Conservation (phyloP, 1,140 invertebrate species). For the Chionoecetes opilio region DNA sequence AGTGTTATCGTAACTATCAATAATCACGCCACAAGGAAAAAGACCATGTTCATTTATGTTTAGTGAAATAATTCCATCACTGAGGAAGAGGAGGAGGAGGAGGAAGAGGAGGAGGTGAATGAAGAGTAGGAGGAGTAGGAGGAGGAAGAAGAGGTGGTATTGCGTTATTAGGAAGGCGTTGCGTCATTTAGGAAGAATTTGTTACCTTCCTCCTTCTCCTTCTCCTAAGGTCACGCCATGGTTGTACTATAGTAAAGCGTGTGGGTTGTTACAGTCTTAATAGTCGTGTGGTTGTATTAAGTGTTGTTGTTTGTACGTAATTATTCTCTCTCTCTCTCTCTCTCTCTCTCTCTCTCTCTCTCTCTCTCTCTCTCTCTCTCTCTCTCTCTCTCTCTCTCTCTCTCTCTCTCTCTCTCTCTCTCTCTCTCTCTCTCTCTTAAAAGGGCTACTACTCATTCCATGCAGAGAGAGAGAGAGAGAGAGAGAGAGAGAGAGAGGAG, state of each 20-base stretch:
- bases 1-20: no score
- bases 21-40: no score
- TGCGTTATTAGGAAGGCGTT: background rate
- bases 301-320: background rate
- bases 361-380: constrained; percentile 27
- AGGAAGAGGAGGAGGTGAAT: background rate
- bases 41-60: no score
- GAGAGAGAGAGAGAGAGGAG: background rate
- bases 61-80: no score
- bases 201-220: background rate
- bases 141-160: background rate
- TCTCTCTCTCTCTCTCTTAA: background rate
- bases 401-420: background rate
- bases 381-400: background rate
- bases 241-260: background rate
- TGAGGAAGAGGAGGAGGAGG: background rate
- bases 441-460: no score
- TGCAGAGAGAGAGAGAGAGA: no score
- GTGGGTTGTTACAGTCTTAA: background rate
- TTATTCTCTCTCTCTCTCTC: constrained; percentile 19
- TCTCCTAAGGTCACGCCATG: background rate
- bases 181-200: background rate
- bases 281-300: no score
- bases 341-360: constrained; percentile 27
- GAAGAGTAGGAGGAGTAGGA: background rate